phyloP scores from a whole-genome alignment of 2,113 vertebrate genomes.

The Electrona antarctica region DNA sequence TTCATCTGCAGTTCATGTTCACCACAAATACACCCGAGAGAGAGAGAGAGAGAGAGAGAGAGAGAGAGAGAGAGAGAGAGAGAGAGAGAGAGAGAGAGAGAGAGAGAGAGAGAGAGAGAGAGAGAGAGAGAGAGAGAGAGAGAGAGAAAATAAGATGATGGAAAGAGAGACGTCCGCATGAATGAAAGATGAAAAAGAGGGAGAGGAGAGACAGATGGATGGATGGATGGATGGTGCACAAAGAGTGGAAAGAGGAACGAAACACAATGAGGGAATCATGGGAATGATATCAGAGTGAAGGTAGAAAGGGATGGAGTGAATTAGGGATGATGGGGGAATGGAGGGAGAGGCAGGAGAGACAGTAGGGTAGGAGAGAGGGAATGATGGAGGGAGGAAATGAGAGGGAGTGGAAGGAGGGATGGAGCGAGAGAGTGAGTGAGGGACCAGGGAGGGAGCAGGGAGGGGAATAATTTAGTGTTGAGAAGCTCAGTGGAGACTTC shows the following conservation, averaged over 20 bases:
- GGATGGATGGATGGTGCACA: background rate
- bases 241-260: too few relatives aligned
- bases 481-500: slow-evolving; percentile 38
- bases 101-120: slow-evolving; percentile 17
- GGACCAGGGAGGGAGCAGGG: slow-evolving; percentile 17
- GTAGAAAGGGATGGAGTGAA: too few relatives aligned
- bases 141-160: background rate
- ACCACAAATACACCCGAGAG: slow-evolving; percentile 59
- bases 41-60: background rate
- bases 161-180: background rate
- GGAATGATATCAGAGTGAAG: too few relatives aligned
- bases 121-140: slow-evolving; percentile 34
- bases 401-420: too few relatives aligned
- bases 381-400: too few relatives aligned
- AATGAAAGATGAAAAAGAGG: background rate
- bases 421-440: slow-evolving; percentile 7
- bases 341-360: too few relatives aligned
- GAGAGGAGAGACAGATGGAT: background rate
- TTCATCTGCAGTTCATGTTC: slow-evolving; percentile 65
- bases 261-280: too few relatives aligned
- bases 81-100: background rate
- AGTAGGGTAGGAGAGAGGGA: too few relatives aligned
- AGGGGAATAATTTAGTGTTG: slow-evolving; percentile 53
- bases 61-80: background rate
- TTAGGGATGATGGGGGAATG: too few relatives aligned